Conservation (phyloP, 2,888 invertebrate species). For the Drosophila macrospina region DNA sequence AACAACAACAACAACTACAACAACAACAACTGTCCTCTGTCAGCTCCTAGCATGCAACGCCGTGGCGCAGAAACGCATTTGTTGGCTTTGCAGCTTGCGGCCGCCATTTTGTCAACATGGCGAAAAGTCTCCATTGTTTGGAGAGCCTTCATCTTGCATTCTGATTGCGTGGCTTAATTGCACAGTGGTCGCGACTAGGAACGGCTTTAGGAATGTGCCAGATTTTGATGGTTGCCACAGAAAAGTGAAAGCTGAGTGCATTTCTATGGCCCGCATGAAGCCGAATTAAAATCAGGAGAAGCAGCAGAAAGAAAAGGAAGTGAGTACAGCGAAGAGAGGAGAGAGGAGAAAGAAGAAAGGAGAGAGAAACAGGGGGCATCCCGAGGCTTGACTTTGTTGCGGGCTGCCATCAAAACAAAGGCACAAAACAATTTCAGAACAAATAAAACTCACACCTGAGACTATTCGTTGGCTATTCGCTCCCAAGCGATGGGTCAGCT, state of each 20-base stretch:
- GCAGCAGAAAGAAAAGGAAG: neutral
- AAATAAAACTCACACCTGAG: slow-evolving; percentile 76
- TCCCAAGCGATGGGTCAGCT: slow-evolving; percentile 36
- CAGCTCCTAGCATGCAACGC: slow-evolving; percentile 50
- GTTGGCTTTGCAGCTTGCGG: slow-evolving; percentile 74
- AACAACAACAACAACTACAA: neutral
- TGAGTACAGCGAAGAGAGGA: neutral
- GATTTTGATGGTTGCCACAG: slow-evolving; percentile 42
- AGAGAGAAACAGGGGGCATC: slow-evolving; percentile 11
- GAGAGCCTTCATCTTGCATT: slow-evolving; percentile 75
- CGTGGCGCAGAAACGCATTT: slow-evolving; percentile 45
- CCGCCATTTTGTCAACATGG: slow-evolving; percentile 70
- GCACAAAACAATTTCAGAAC: slow-evolving; percentile 60
- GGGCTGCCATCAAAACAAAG: slow-evolving; percentile 31
- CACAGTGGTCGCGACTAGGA: slow-evolving; percentile 41
- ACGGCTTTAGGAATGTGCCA: slow-evolving; percentile 38
- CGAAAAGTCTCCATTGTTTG: slow-evolving; percentile 61
- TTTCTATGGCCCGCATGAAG: slow-evolving; percentile 56
- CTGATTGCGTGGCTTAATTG: slow-evolving; percentile 78
- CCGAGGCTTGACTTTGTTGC: slow-evolving; percentile 31
- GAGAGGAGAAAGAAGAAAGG: slow-evolving; percentile 9
- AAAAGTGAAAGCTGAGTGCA: slow-evolving; percentile 60
- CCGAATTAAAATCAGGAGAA: slow-evolving; percentile 33
- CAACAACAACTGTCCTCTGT: slow-evolving; percentile 43
- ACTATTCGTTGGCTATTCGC: slow-evolving; percentile 22